Evolutionary conservation across 2,888 invertebrate species (phyloP).

Genomic region (Macrophya annulata): DNA sequence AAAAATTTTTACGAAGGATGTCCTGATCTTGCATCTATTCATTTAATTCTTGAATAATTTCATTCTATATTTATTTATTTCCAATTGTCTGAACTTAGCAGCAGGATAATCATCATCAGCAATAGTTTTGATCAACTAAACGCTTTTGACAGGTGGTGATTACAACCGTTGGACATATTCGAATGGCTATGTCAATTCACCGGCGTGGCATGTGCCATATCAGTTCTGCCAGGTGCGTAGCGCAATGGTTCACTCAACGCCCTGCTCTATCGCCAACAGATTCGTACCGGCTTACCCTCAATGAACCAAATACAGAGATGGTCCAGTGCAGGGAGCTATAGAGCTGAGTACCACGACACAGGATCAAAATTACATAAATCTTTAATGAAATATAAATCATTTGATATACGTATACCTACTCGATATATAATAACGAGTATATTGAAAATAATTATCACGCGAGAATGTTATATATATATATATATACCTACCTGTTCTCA

Average conservation of each 20-base stretch:
- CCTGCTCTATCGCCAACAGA: slow-evolving; percentile 79
- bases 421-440: background rate
- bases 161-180: slow-evolving; percentile 79
- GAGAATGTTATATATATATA: background rate
- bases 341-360: slow-evolving; percentile 55
- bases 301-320: slow-evolving; percentile 65
- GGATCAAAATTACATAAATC: slow-evolving; percentile 20
- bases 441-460: too few relatives aligned
- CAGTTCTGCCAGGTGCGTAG: slow-evolving; percentile 79
- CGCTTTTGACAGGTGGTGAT: slow-evolving; percentile 78
- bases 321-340: slow-evolving; percentile 51
- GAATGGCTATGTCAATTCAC: slow-evolving; percentile 79
- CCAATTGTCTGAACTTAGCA: background rate
- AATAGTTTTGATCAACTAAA: slow-evolving; percentile 37
- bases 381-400: background rate
- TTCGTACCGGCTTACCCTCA: slow-evolving; percentile 76
- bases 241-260: slow-evolving; percentile 79
- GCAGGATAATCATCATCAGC: background rate
- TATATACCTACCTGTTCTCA: too few relatives aligned
- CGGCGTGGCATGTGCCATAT: slow-evolving; percentile 79
- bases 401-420: background rate
- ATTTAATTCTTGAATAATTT: too few relatives aligned
- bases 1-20: background rate
- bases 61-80: background rate
- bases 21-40: too few relatives aligned